Base-by-base conservation (phyloP, 2,888 invertebrate species). In the Ophion ventricosus region DNA sequence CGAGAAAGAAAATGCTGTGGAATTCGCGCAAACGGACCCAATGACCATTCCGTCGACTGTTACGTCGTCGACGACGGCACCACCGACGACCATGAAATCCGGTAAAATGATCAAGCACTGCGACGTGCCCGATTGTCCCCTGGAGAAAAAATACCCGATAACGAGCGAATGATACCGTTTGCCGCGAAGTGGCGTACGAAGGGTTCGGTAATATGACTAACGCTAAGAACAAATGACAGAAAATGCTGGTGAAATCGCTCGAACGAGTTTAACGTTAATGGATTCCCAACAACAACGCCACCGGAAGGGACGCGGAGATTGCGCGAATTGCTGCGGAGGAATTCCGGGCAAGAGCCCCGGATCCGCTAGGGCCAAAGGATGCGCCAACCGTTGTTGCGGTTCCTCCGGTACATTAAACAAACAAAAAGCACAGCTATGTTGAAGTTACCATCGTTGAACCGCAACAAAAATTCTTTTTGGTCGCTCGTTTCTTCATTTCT, bases 101-200 rank as follows among this genome's bases (percentile, higher is more conserved):
- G 87, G 86, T 87, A 87, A 87, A 83, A 82, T 75, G 49, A 87
- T 86, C 69, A 83, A 86, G 49, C 80, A 82, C 54, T 86, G 80
- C 76, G 70, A 85, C 29, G 73, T 75, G 23, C 77, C 82, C 63
- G 64, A 76, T 76, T 86, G 87, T 76, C 82, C 69, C 3, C 66
- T 86, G 14, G 79, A 35, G n/a, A 25, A 76, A 49, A 81, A 67
- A 61, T 10, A 43, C 25, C 17, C 14, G 17, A 77, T 11, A 59
- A 17, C 29, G 17, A 61, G 29, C 14, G 14, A 17, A 10, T 26
- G 29, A 17, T 10, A 64, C 56, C 40, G 66, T 57, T 43, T 43
- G 43, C 11, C 14, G 43, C 43, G 43, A 10, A 14, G 11, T 14
- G 2, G 2, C 14, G 43, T 43, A 43, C 43, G 43, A 49, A 67